Conservation (phyloP, 2,797 vertebrate species). For the Agapornis canus region DNA sequence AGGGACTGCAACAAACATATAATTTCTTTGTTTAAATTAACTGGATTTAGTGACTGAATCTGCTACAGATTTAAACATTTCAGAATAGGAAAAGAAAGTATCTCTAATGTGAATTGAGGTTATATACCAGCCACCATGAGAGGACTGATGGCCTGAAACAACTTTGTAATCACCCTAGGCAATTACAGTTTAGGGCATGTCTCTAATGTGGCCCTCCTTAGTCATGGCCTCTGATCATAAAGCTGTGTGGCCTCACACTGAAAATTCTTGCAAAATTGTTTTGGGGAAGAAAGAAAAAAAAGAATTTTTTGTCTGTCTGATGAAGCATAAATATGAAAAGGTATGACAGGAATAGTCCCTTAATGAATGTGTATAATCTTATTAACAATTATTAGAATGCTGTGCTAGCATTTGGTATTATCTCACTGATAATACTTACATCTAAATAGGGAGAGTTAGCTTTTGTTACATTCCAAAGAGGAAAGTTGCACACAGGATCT, state of each 20-base stretch:
- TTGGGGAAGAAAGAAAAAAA: rapidly evolving
- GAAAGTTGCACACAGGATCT: not conserved
- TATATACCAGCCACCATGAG: rapidly evolving
- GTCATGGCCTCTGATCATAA: not conserved
- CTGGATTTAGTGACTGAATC: not conserved
- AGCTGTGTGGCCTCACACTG: not conserved
- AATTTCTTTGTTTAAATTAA: not conserved
- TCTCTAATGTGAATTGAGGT: not conserved
- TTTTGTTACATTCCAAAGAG: not conserved
- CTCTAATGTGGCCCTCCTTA: not conserved
- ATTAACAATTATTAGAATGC: not conserved
- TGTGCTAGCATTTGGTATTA: not conserved
- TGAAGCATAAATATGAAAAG: not conserved
- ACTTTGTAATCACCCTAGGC: not conserved
- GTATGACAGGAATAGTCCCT: not conserved
- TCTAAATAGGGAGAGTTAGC: not conserved
- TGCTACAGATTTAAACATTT: not conserved
- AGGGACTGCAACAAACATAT: not conserved
- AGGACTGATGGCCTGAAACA: not conserved
- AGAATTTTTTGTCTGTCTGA: not conserved
- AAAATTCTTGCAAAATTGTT: not conserved
- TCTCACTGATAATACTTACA: not conserved
- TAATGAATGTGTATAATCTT: not conserved
- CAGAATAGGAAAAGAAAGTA: not conserved
- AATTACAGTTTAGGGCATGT: not conserved